Base-by-base conservation (phyloP, 2,113 vertebrate genomes). In the Stomatorhinus ivindoensis region DNA sequence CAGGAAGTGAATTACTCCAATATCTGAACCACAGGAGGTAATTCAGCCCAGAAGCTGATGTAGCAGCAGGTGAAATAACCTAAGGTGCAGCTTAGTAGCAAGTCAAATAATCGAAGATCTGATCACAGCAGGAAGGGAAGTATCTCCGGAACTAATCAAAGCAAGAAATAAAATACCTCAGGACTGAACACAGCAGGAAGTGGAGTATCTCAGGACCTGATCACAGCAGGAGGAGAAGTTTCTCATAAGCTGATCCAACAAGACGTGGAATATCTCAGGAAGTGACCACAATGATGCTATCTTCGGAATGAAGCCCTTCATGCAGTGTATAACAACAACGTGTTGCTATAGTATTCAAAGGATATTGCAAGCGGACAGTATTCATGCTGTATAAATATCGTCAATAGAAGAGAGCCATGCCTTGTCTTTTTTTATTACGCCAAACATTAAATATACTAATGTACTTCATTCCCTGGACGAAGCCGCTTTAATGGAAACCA, bases 61-160 rank as follows among this genome's bases (percentile, higher is more conserved):
- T 50, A 86, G 48, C 46, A 86, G 84, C 47, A 51, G n/a, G 50
- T 0, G 50, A 53, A 87, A 87, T 53, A 35, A 87, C 15, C 47
- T 53, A 21, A 39, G 48, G n/a, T n/a, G 44, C 50, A 50, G 11
- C 27, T 50, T 51, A 27, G 27, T 27, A 86, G 17, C 13, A 87
- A 27, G 48, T 87, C n/a, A 53, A 53, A 47, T 35, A 53, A 53
- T 19, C 48, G 1, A 50, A 50, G 47, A 50, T 50, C 44, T 50
- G 47, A 86, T 50, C n/a, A 50, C 44, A 86, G 48, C 85, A 86
- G n/a, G 85, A 86, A 47, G 85, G 27, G 21, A 84, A 86, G 46
- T 13, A 86, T 48, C 85, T 31, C 48, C 53, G 85, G 46, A 86
- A n/a, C 24, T 53, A 27, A 48, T 42, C 80, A 42, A 46, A 85